These are phyloP conservation scores for Dicaeum eximium DNA, from an alignment of 2,113 vertebrate genomes.

Conservation along the genomic window DNA sequence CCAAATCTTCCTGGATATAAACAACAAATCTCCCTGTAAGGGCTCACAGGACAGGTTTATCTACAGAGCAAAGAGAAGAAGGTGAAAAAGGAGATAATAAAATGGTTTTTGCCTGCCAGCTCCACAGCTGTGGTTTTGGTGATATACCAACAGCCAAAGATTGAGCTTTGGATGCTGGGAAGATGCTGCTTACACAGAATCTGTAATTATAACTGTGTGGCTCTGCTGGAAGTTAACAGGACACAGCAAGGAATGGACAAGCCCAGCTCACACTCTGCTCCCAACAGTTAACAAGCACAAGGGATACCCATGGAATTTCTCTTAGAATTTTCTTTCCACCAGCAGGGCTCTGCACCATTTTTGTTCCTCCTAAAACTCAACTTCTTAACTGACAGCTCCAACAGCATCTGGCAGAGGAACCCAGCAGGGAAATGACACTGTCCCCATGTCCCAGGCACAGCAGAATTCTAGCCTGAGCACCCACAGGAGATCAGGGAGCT, in stretches of 20 bases:
- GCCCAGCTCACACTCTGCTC: not conserved
- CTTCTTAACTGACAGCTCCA: not conserved
- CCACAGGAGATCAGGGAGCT: not conserved
- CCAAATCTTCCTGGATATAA: not conserved
- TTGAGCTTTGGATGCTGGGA: not conserved
- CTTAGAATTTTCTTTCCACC: not conserved
- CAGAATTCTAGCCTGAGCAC: not conserved
- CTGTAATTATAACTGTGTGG: accelerated
- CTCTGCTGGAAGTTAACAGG: not conserved
- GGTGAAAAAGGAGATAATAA: not conserved
- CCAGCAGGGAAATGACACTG: accelerated
- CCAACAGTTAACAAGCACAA: not conserved
- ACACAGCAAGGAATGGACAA: not conserved
- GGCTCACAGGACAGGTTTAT: not conserved
- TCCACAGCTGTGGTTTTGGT: not conserved
- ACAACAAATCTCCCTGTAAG: not conserved
- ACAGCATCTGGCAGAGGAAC: not conserved
- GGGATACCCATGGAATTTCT: accelerated
- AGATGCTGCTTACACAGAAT: not conserved
- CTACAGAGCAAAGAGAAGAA: not conserved
- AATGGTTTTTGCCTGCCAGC: not conserved
- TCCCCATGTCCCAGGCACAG: accelerated
- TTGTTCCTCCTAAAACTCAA: accelerated
- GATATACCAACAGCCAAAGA: not conserved
- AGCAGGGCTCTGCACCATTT: not conserved